Percentiles rank a stretch among this genome's conserved stretches.
Evolutionary conservation across 1,140 invertebrate species (phyloP).

Genomic region (Drosophila nigromelanica): DNA sequence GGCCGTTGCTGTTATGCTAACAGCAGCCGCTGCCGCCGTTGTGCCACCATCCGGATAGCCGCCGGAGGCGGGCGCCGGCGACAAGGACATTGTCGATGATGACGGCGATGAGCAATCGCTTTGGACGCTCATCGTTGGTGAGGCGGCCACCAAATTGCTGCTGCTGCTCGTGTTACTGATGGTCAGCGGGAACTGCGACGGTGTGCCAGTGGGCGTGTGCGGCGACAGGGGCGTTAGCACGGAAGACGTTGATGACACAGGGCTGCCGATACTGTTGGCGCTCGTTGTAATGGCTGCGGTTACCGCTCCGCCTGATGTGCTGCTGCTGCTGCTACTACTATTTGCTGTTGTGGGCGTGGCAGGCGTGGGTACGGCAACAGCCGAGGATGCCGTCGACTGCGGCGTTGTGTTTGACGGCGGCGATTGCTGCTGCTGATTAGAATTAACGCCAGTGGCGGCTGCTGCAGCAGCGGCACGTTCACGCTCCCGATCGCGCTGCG

Average conservation of each 20-base stretch:
- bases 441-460: constrained; percentile 39
- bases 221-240: constrained; percentile 70
- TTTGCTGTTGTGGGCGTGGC: constrained; percentile 41
- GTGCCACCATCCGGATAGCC: constrained; percentile 68
- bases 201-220: constrained; percentile 74
- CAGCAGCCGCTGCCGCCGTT: constrained; percentile 65
- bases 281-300: constrained; percentile 46
- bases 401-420: constrained; percentile 34
- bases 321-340: constrained; percentile 11
- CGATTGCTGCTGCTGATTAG: constrained; percentile 32
- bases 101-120: constrained; percentile 80
- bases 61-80: constrained; percentile 70
- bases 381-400: constrained; percentile 12
- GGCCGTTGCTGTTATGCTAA: constrained; percentile 75
- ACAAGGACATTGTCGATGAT: constrained; percentile 77
- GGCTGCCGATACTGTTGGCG: constrained; percentile 46
- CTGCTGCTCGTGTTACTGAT: constrained; percentile 72
- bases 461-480: constrained; percentile 84
- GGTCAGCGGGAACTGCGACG: constrained; percentile 68
- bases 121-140: constrained; percentile 77
- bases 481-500: constrained; percentile 90
- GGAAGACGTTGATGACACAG: constrained; percentile 49
- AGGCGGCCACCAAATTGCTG: constrained; percentile 72
- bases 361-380: constrained; percentile 34
- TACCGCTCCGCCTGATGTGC: constrained; percentile 25